Base-by-base conservation (phyloP, 1,140 invertebrate species). In the Drosophila melanica region DNA sequence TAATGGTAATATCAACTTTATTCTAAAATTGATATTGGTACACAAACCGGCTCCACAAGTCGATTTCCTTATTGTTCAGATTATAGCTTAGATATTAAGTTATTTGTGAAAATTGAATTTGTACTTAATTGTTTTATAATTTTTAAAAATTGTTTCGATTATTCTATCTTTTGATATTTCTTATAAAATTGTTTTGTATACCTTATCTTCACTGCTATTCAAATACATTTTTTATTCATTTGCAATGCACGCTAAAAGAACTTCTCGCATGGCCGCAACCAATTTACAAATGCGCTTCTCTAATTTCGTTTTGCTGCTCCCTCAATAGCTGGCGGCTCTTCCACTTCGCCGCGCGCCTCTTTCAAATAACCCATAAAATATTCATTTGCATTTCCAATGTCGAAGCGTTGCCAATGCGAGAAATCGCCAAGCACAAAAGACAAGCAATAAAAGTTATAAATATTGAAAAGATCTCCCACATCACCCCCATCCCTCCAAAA, bases 371-470 rank as follows among this genome's bases (percentile, higher is more conserved):
- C 39, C 30, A 57, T 57, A 44, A 41, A 74, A 50, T 62, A 23
- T 68, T 50, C 57, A 74, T 75, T 63, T 75, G 60, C 58, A 70
- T 75, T 75, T 63, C 67, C 58, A 70, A 69, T 64, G 66, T 20
- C 57, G 53, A 18, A 39, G 60, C 54, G 47, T 51, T 35, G 47
- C 37, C 66, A 55, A 70, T 64, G 57, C 72, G 54, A 71, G 66
- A 75, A 75, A 75, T 75, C 35, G 72, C 58, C 60, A 54, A 64
- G 45, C 23, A 45, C 50, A 37, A 64, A 75, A 64, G 72, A 75
- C 66, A 75, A 75, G 67, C 73, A 71, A 71, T 75, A 75, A 70
- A 64, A 70, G 59, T 57, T 75, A 70, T 75, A 75, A 75, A 75
- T 75, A 75, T 75, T 62, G 59, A 70, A 67, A 12, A 67, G 69